These are phyloP conservation scores for Phenacoccus solenopsis DNA, from an alignment of 1,140 invertebrate genomes.

Conservation along the genomic window DNA sequence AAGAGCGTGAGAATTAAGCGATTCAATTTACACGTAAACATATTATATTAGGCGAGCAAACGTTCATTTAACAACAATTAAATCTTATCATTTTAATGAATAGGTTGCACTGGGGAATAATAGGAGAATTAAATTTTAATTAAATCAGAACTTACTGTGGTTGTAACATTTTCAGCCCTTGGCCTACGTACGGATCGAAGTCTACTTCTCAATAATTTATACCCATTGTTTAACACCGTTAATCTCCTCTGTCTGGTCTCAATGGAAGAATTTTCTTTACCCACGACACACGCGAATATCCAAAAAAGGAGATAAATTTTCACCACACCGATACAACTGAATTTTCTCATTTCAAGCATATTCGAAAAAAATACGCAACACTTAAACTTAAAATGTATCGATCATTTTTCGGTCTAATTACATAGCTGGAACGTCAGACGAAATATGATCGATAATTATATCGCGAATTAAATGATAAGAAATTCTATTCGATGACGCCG, in stretches of 20 bases:
- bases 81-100: no score
- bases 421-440: background rate
- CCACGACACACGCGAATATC: background rate
- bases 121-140: background rate
- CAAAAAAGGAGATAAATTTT: background rate
- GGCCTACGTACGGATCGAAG: background rate
- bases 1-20: no score
- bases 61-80: no score
- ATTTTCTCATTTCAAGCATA: background rate
- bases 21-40: no score
- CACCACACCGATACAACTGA: background rate
- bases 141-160: background rate
- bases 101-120: no score
- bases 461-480: background rate
- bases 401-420: background rate
- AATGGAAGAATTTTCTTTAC: background rate
- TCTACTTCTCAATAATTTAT: background rate
- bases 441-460: background rate
- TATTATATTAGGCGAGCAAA: no score
- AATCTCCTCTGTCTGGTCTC: background rate
- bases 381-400: background rate
- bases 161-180: background rate
- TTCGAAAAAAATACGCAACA: background rate
- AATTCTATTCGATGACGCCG: background rate
- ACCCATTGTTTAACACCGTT: conserved; percentile 1